Evolutionary conservation across 2,113 vertebrate species (phyloP).

Genomic region (Crotalus tigris): DNA sequence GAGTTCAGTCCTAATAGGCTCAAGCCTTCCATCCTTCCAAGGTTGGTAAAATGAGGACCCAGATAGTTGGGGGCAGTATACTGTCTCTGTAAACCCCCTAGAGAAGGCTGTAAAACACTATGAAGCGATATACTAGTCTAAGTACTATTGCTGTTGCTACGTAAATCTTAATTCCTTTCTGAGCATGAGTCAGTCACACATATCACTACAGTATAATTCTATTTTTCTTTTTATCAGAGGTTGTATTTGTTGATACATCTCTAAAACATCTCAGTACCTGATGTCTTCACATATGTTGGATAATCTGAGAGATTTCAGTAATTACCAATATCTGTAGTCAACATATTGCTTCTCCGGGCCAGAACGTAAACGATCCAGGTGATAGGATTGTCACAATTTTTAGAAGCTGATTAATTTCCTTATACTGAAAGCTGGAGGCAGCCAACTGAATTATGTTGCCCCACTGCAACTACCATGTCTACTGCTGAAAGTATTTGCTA

Average conservation of each 20-base stretch:
- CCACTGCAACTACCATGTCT: constrained; percentile 23
- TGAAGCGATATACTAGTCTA: not conserved
- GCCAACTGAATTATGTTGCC: not conserved
- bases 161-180: not conserved
- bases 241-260: not conserved
- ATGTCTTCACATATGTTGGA: not conserved
- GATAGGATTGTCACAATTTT: accelerated
- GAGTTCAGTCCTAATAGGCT: not conserved
- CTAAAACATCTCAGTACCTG: not conserved
- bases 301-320: not conserved
- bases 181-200: not conserved
- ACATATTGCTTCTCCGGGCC: not conserved
- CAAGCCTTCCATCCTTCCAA: not conserved
- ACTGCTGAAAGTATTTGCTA: not conserved
- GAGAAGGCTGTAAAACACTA: not conserved
- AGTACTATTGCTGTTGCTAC: not conserved
- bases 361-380: not conserved
- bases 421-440: constrained; percentile 7
- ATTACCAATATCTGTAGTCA: not conserved
- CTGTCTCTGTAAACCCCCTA: not conserved
- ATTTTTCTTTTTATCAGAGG: not conserved
- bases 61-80: not conserved
- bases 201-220: not conserved
- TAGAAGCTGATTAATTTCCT: constrained; percentile 13
- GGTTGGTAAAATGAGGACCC: not conserved